A percentile compares a stretch with the other conserved stretches of the same genome.
Evolutionary conservation across 2,888 invertebrate genomes (phyloP).

Genomic region (Microctonus aethiopoides): DNA sequence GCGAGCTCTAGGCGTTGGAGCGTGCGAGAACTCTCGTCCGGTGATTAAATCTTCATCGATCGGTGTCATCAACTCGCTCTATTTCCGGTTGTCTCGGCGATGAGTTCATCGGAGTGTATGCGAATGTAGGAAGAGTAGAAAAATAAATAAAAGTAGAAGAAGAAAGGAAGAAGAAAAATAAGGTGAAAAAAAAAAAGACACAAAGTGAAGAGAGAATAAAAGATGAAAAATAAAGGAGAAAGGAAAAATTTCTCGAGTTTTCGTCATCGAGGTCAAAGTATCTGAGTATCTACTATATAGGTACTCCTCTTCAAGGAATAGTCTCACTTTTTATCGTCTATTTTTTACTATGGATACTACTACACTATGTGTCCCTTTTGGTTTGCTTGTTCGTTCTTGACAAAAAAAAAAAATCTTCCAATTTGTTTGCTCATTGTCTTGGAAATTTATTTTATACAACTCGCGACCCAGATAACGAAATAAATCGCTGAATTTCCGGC

Average conservation of each 20-base stretch:
- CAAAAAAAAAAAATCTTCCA: conserved; percentile 3
- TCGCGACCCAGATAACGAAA: conserved; percentile 22
- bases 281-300: no score
- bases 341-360: no score
- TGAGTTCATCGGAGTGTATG: conserved; percentile 13
- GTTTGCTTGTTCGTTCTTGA: neutral
- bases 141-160: conserved; percentile 2
- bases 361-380: neutral
- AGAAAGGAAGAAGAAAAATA: neutral
- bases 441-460: conserved; percentile 25
- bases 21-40: conserved; percentile 32
- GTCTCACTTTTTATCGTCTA: conserved; percentile 19
- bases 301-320: neutral
- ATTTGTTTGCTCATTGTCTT: conserved; percentile 31
- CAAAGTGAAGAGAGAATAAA: conserved; percentile 1
- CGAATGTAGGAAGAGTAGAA: neutral
- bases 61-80: conserved; percentile 40
- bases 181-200: neutral
- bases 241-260: neutral
- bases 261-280: conserved; percentile 1
- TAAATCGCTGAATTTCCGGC: conserved; percentile 26
- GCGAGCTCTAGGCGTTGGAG: conserved; percentile 30
- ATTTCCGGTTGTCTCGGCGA: conserved; percentile 33
- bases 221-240: neutral
- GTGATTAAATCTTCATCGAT: conserved; percentile 45